Percentiles rank a stretch among this genome's conserved stretches.
These are phyloP conservation scores for Portevinia maculata DNA, from an alignment of 2,888 invertebrate genomes.

Conservation along the genomic window DNA sequence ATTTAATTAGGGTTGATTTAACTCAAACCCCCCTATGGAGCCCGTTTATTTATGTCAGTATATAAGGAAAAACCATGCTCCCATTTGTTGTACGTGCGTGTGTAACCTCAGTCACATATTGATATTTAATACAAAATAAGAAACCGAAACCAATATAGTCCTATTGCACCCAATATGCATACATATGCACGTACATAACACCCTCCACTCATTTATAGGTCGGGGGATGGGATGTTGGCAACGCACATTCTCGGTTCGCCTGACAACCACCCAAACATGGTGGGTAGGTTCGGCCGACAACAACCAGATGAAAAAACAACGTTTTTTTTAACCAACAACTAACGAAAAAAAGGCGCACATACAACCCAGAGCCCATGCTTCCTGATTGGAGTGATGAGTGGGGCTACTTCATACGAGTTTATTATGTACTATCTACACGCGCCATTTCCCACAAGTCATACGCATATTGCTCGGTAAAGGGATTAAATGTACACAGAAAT, in stretches of 20 bases:
- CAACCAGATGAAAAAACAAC: conserved; percentile 2
- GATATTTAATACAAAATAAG: conserved; percentile 59
- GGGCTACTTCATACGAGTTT: conserved; percentile 22
- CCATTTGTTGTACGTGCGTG: conserved; percentile 20
- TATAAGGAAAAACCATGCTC: conserved; percentile 34
- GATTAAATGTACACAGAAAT: conserved; percentile 39
- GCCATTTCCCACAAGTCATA: conserved; percentile 37
- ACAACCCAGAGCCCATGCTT: conserved; percentile 37
- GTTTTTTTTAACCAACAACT: conserved; percentile 3
- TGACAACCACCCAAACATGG: neutral
- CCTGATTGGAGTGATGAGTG: conserved; percentile 56
- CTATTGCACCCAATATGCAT: conserved; percentile 41
- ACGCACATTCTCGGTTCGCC: conserved; percentile 25
- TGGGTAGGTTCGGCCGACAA: neutral
- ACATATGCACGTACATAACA: neutral
- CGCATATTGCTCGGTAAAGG: conserved; percentile 36
- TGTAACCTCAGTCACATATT: conserved; percentile 41
- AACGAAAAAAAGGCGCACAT: conserved; percentile 15
- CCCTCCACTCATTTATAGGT: neutral
- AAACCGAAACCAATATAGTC: conserved; percentile 50
- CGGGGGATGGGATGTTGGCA: neutral
- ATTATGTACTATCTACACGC: conserved; percentile 24
- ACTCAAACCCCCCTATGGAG: conserved; percentile 19
- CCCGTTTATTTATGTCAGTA: conserved; percentile 41
- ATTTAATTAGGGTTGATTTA: conserved; percentile 66